phyloP scores from a whole-genome alignment of 2,113 vertebrate genomes.

The Lepus europaeus region DNA sequence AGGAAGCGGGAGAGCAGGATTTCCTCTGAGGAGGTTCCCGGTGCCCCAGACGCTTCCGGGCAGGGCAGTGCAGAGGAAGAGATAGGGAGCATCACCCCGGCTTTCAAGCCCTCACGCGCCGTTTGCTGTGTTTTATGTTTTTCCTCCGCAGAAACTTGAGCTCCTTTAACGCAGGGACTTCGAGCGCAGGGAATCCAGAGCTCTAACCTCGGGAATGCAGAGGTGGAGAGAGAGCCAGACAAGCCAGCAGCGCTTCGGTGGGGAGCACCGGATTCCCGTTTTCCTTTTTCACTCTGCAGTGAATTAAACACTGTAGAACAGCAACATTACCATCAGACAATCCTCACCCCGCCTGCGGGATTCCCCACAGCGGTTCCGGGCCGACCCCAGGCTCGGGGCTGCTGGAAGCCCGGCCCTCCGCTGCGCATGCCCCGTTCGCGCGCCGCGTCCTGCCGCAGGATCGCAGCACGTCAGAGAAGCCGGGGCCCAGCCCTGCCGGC shows the following conservation, averaged over 20 bases:
- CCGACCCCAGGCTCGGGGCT: background rate
- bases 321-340: background rate
- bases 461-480: background rate
- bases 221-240: slow-evolving; percentile 5
- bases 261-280: background rate
- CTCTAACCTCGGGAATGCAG: background rate
- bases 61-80: slow-evolving; percentile 35
- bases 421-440: background rate
- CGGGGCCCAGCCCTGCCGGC: background rate
- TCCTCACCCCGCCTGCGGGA: background rate
- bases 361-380: slow-evolving; percentile 1
- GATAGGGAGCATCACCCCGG: slow-evolving; percentile 51
- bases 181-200: background rate
- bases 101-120: background rate
- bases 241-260: background rate
- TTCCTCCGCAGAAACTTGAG: background rate
- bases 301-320: background rate
- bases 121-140: slow-evolving; percentile 45
- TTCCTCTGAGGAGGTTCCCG: slow-evolving; percentile 80
- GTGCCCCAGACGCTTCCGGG: slow-evolving; percentile 68
- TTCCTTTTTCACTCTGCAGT: slow-evolving; percentile 38
- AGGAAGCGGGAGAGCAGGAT: slow-evolving; percentile 84
- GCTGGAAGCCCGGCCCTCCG: background rate
- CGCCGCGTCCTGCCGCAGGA: background rate
- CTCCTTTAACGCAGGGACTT: slow-evolving; percentile 34